phyloP scores from a whole-genome alignment of 2,797 vertebrate genomes.

The Miichthys miiuy region DNA sequence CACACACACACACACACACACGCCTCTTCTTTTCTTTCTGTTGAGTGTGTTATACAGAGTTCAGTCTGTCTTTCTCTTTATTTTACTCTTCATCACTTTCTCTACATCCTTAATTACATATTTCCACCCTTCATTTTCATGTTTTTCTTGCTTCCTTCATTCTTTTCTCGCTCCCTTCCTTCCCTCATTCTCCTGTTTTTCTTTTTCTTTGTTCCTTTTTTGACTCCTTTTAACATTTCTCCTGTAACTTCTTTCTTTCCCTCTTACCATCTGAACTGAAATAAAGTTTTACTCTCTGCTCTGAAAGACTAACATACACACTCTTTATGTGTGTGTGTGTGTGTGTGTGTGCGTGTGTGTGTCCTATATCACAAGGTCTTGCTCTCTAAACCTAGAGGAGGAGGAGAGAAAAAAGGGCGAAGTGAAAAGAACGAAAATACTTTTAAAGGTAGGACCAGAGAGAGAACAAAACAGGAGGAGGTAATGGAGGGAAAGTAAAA shows the following conservation, averaged over 20 bases:
- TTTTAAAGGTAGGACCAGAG: slow-evolving; percentile 34
- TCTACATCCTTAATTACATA: not conserved
- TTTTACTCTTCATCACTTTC: slow-evolving; percentile 3
- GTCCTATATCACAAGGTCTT: not conserved
- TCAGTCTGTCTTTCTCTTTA: not conserved
- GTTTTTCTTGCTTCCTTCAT: not conserved
- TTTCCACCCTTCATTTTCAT: not conserved
- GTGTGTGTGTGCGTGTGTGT: slow-evolving; percentile 22
- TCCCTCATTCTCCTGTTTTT: not conserved
- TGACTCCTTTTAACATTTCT: not conserved
- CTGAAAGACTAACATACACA: not conserved
- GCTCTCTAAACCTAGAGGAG: not conserved
- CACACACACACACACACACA: slow-evolving; percentile 14
- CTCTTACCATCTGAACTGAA: not conserved
- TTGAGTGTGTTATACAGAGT: not conserved
- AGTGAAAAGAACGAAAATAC: slow-evolving; percentile 59
- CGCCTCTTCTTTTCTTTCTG: not conserved
- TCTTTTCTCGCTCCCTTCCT: not conserved
- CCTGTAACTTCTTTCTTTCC: not conserved
- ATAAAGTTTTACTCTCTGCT: not conserved
- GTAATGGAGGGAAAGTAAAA: not conserved
- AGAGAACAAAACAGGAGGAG: slow-evolving; percentile 2
- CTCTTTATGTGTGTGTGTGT: slow-evolving; percentile 5
- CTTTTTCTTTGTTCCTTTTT: not conserved
- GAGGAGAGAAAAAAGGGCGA: not conserved